A percentile compares a stretch with the other conserved stretches of the same genome.
Conservation (phyloP, 2,797 vertebrate species). For the Gymnocypris eckloni region DNA sequence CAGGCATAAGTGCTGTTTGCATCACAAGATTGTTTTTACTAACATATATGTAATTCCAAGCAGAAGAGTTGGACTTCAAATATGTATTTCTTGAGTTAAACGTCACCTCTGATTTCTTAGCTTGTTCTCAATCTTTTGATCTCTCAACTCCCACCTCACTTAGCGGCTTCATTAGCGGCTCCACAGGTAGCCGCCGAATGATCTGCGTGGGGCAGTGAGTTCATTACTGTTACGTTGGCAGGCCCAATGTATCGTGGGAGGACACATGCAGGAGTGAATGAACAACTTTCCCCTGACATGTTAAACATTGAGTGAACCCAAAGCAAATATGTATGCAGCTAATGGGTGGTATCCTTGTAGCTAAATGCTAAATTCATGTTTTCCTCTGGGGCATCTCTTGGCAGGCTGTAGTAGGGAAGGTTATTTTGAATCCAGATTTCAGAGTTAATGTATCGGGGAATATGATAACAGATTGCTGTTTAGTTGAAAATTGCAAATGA, state of each 20-base stretch:
- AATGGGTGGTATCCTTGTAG: conserved; percentile 53
- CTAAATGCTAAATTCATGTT: conserved; percentile 57
- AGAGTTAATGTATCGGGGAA: conserved; percentile 64
- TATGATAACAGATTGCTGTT: conserved; percentile 39
- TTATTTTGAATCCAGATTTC: conserved; percentile 65
- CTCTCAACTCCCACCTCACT: conserved; percentile 5
- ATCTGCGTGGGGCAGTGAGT: conserved; percentile 11
- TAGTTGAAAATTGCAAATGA: conserved; percentile 22
- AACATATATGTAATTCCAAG: neutral
- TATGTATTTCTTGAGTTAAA: neutral
- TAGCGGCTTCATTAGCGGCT: conserved; percentile 24
- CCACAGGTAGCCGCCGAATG: conserved; percentile 21
- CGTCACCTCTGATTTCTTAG: neutral
- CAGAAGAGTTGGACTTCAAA: neutral
- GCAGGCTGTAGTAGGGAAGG: conserved; percentile 56
- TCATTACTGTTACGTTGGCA: conserved; percentile 12
- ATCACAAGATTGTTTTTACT: neutral
- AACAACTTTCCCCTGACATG: conserved; percentile 64
- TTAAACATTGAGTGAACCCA: conserved; percentile 61
- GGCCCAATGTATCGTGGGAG: neutral
- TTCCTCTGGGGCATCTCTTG: conserved; percentile 63
- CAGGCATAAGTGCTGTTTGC: neutral
- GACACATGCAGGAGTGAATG: conserved; percentile 56
- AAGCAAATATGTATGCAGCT: conserved; percentile 65
- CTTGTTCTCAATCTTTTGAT: conserved; percentile 16